These are phyloP conservation scores for Drosophila insularis DNA, from an alignment of 1,140 invertebrate species.

Conservation along the genomic window DNA sequence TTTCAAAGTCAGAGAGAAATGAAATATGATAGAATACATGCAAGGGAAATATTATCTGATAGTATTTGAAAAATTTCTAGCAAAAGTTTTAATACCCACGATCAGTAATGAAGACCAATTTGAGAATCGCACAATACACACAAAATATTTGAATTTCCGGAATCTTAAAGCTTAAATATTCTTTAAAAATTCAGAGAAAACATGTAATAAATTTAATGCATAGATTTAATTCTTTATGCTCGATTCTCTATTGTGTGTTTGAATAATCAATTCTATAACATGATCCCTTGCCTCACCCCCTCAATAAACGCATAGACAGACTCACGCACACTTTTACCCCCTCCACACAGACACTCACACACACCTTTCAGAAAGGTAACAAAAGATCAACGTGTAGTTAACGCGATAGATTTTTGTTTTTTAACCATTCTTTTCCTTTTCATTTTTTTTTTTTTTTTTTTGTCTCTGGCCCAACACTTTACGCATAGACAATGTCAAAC, in stretches of 20 bases:
- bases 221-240: conserved; percentile 27
- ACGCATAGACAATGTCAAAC: conserved; percentile 66
- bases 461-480: conserved; percentile 65
- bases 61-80: no score
- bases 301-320: not conserved
- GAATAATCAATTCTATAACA: conserved; percentile 73
- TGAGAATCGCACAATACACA: no score
- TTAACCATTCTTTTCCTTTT: conserved; percentile 24
- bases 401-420: conserved; percentile 49
- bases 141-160: not conserved
- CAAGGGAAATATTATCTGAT: not conserved
- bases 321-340: conserved; percentile 8
- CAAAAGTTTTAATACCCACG: no score
- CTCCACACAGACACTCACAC: not conserved
- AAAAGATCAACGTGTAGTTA: conserved; percentile 73
- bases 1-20: conserved; percentile 2
- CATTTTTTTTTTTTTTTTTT: conserved; percentile 5
- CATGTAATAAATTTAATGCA: conserved; percentile 55
- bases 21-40: conserved; percentile 1
- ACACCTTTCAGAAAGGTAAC: conserved; percentile 21
- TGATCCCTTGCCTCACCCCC: conserved; percentile 38
- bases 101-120: no score
- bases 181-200: conserved; percentile 61
- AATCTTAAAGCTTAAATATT: conserved; percentile 8
- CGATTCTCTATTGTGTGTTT: conserved; percentile 20